A percentile compares a stretch with the other conserved stretches of the same genome.
Evolutionary conservation across 2,797 vertebrate genomes (phyloP).

Genomic region (Pempheris klunzingeri): DNA sequence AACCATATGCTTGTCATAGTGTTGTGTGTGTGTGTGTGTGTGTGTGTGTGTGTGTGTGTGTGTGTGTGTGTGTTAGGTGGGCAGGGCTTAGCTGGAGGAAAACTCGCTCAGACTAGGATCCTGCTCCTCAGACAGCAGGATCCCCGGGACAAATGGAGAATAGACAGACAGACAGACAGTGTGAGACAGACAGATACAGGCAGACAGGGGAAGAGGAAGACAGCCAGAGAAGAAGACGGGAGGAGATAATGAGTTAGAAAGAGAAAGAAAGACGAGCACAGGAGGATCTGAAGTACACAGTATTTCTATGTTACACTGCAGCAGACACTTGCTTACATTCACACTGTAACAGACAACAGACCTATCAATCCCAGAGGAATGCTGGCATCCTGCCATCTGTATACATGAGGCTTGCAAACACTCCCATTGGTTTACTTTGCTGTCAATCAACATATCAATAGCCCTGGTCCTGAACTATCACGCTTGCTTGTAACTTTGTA

Average conservation of each 20-base stretch:
- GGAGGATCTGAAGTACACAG: not conserved
- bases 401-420: not conserved
- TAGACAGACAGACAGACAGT: constrained; percentile 33
- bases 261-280: not conserved
- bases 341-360: not conserved
- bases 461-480: not conserved
- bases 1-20: constrained; percentile 80
- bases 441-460: not conserved
- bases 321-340: not conserved
- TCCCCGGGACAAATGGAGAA: constrained; percentile 80
- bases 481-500: not conserved
- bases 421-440: not conserved
- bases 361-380: not conserved
- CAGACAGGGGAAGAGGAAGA: not conserved
- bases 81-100: constrained; percentile 83
- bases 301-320: not conserved
- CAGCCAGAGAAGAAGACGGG: constrained; percentile 4
- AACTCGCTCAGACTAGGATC: constrained; percentile 70
- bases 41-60: constrained; percentile 28
- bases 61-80: constrained; percentile 73
- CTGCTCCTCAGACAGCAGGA: constrained; percentile 77
- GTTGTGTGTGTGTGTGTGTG: constrained; percentile 63
- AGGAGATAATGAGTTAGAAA: constrained; percentile 28
- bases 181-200: constrained; percentile 23
- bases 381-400: not conserved